Conservation (phyloP, 2,113 vertebrate genomes). For the Corythoichthys intestinalis region DNA sequence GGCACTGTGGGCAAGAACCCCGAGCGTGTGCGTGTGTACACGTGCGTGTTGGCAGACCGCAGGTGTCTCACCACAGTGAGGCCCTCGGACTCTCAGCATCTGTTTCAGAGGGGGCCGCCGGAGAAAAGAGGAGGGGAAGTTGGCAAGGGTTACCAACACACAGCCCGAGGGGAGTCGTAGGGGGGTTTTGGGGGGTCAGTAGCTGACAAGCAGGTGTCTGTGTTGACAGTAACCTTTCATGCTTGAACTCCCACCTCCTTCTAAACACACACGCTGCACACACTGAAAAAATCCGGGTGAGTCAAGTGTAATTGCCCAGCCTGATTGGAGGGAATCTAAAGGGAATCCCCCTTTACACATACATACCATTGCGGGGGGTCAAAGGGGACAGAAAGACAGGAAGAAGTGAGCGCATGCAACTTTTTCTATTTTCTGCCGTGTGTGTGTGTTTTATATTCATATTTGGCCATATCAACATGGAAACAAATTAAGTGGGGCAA, state of each 20-base stretch:
- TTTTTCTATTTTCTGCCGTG: conserved; percentile 46
- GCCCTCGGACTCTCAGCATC: conserved; percentile 66
- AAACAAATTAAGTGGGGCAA: neutral
- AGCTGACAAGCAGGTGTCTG: conserved; percentile 72
- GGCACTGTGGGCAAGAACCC: conserved; percentile 72
- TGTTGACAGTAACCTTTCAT: conserved; percentile 57
- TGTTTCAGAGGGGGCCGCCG: conserved; percentile 56
- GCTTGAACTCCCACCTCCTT: conserved; percentile 38
- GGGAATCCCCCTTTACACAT: conserved; percentile 62
- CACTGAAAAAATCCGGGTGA: conserved; percentile 29
- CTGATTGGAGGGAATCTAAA: conserved; percentile 58
- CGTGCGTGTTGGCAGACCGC: conserved; percentile 67
- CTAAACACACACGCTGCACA: conserved; percentile 26
- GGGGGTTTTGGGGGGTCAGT: conserved; percentile 28
- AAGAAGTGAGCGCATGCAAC: conserved; percentile 21
- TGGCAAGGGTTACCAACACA: conserved; percentile 72
- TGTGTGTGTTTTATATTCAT: conserved; percentile 12
- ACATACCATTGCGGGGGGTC: conserved; percentile 45
- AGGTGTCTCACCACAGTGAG: conserved; percentile 76
- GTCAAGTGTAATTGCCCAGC: conserved; percentile 52
- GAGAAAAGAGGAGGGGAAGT: conserved; percentile 66
- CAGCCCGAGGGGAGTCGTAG: conserved; percentile 57
- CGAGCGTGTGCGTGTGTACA: conserved; percentile 35
- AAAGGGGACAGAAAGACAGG: conserved; percentile 41
- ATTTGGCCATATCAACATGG: conserved; percentile 23